These are phyloP conservation scores for Drosophila hydei DNA, from an alignment of 1,140 invertebrate genomes.

Conservation along the genomic window DNA sequence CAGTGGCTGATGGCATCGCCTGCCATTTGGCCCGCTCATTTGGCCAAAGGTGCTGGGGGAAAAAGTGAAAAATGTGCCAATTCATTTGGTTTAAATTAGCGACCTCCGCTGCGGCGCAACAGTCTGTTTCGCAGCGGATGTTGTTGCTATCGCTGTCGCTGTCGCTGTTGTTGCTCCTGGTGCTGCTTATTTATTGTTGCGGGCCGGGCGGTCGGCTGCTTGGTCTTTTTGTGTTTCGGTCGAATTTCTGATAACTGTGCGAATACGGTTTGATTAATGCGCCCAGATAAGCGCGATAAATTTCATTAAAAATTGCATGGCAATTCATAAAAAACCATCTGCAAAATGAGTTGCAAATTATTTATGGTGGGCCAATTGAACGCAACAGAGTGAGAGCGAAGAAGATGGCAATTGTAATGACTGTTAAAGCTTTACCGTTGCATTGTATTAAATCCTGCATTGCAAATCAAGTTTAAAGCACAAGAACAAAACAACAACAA, in stretches of 20 bases:
- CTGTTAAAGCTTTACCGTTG: constrained; percentile 21
- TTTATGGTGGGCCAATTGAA: constrained; percentile 61
- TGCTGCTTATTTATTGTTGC: constrained; percentile 56
- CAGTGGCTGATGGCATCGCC: constrained; percentile 25
- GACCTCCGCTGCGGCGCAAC: constrained; percentile 70
- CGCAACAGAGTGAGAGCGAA: neutral
- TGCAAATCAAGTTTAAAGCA: constrained; percentile 76
- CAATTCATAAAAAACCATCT: constrained; percentile 82
- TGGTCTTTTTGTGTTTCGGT: neutral
- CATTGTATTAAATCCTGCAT: constrained; percentile 55
- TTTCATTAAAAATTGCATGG: constrained; percentile 83
- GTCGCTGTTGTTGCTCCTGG: constrained; percentile 21
- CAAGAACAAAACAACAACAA: constrained; percentile 45
- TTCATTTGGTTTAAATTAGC: constrained; percentile 84
- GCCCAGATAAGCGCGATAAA: constrained; percentile 79
- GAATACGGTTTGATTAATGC: constrained; percentile 76
- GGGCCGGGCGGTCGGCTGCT: constrained; percentile 32
- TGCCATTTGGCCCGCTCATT: constrained; percentile 60
- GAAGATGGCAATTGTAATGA: neutral
- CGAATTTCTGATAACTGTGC: constrained; percentile 40
- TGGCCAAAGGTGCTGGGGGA: constrained; percentile 32
- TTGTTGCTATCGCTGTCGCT: constrained; percentile 31
- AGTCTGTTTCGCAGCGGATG: constrained; percentile 56
- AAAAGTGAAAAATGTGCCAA: constrained; percentile 84
- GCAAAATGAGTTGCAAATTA: constrained; percentile 82